Conservation (phyloP, 2,113 vertebrate genomes). For the Physeter macrocephalus region DNA sequence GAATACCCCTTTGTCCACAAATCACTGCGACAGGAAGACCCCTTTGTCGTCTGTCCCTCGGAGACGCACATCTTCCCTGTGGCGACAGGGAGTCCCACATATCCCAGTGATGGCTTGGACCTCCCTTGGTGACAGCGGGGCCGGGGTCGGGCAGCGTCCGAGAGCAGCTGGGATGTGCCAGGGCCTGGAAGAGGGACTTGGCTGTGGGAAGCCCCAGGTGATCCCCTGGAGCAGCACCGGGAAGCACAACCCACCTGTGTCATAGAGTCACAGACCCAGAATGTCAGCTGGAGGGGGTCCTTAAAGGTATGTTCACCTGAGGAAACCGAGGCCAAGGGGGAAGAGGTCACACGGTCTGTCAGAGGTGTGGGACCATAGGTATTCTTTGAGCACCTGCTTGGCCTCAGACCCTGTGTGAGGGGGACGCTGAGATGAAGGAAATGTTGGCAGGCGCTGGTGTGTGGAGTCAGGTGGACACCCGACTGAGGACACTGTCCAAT, state of each 20-base stretch:
- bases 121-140: conserved; percentile 54
- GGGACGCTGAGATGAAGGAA: neutral
- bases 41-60: conserved; percentile 48
- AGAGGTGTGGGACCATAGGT: neutral
- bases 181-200: neutral
- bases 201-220: neutral
- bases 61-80: conserved; percentile 38
- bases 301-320: neutral
- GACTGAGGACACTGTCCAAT: neutral
- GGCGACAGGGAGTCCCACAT: conserved; percentile 57
- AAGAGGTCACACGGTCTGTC: neutral
- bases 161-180: neutral
- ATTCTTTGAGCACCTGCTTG: neutral
- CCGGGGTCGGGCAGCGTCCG: rapidly evolving
- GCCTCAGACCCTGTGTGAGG: neutral
- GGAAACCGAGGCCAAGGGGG: neutral
- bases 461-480: neutral
- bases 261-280: neutral
- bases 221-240: neutral
- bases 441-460: neutral
- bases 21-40: conserved; percentile 58
- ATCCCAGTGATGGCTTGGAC: conserved; percentile 26
- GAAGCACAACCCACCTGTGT: neutral
- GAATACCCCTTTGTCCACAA: conserved; percentile 40
- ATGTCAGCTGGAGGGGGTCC: neutral